phyloP scores from a whole-genome alignment of 1,140 invertebrate genomes.

The Patella vulgata region DNA sequence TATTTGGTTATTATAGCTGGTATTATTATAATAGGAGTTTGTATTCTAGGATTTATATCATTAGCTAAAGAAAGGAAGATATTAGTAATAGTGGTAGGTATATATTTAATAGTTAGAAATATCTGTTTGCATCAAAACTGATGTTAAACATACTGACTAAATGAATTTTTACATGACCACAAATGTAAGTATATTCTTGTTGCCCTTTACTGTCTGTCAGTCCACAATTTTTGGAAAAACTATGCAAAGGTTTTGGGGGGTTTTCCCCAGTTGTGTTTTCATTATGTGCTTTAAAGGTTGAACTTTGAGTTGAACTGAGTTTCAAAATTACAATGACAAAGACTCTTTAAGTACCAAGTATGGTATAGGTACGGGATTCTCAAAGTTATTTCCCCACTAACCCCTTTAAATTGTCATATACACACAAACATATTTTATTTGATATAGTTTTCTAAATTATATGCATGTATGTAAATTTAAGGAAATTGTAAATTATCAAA shows the following conservation, averaged over 20 bases:
- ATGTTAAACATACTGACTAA: neutral
- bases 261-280: neutral
- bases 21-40: conserved; percentile 25
- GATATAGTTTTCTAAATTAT: no score
- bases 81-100: conserved; percentile 39
- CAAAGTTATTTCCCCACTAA: no score
- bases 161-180: no score
- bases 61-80: conserved; percentile 17
- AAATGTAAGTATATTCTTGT: conserved; percentile 1
- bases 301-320: no score
- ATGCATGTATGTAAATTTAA: no score
- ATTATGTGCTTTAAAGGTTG: neutral
- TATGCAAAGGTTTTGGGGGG: neutral
- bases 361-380: no score
- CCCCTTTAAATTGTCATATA: no score
- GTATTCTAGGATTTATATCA: conserved; percentile 35
- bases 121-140: conserved; percentile 3
- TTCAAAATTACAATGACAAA: no score
- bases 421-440: no score
- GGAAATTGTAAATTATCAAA: no score
- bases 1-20: conserved; percentile 41
- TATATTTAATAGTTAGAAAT: neutral
- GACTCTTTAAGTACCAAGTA: no score
- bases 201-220: neutral
- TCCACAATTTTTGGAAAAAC: neutral